Percentiles rank a stretch among this genome's conserved stretches.
Conservation (phyloP, 1,140 invertebrate genomes). For the Diabrotica virgifera region DNA sequence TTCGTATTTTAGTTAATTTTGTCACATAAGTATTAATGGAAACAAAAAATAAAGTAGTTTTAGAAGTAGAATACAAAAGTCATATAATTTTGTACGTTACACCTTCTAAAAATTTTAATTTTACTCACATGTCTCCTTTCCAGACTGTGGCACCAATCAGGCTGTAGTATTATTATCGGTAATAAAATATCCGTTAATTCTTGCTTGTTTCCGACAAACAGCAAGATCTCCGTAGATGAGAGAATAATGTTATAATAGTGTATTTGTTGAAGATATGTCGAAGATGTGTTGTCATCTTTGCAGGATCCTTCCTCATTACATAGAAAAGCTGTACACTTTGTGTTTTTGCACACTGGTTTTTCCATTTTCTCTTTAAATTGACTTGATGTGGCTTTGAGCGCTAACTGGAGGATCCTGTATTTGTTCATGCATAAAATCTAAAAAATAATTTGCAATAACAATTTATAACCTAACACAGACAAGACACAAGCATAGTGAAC, state of each 20-base stretch:
- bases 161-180: slow-evolving; percentile 55
- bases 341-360: slow-evolving; percentile 32
- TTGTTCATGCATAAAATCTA: slow-evolving; percentile 66
- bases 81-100: too few relatives aligned
- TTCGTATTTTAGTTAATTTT: too few relatives aligned
- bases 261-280: slow-evolving; percentile 46
- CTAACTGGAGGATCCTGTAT: slow-evolving; percentile 50
- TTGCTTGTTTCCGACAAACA: slow-evolving; percentile 57
- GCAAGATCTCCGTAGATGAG: slow-evolving; percentile 51
- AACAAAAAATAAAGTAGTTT: too few relatives aligned
- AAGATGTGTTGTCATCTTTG: slow-evolving; percentile 33
- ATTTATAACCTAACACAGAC: too few relatives aligned
- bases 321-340: slow-evolving; percentile 61
- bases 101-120: neutral
- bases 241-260: slow-evolving; percentile 46
- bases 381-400: slow-evolving; percentile 39
- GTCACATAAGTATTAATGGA: too few relatives aligned
- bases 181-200: slow-evolving; percentile 62
- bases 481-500: too few relatives aligned
- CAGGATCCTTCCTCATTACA: slow-evolving; percentile 55
- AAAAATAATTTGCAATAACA: neutral
- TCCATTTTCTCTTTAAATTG: slow-evolving; percentile 31
- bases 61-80: too few relatives aligned
- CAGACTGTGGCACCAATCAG: slow-evolving; percentile 64
- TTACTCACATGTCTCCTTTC: slow-evolving; percentile 65